Percentiles rank a stretch among this genome's conserved stretches.
These are phyloP conservation scores for Leucophenga montana DNA, from an alignment of 2,888 invertebrate genomes.

Conservation along the genomic window DNA sequence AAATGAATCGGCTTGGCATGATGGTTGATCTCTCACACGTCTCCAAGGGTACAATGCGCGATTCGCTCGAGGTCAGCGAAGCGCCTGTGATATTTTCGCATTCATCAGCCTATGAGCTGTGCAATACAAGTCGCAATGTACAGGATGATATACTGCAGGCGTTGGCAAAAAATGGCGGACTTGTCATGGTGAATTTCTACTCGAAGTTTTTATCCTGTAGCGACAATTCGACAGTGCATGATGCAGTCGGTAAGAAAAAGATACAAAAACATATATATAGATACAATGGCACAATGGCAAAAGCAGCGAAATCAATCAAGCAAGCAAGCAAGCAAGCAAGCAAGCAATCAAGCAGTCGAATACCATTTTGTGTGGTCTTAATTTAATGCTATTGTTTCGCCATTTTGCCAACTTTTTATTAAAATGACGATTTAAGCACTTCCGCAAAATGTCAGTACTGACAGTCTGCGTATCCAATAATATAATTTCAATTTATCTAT, in stretches of 20 bases:
- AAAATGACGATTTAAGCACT: constrained; percentile 63
- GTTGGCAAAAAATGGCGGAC: constrained; percentile 84
- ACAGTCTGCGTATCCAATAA: constrained; percentile 44
- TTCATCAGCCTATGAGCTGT: constrained; percentile 85
- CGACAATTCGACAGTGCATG: constrained; percentile 82
- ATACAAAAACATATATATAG: too few relatives aligned
- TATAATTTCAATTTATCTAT: constrained; percentile 44
- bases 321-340: neutral
- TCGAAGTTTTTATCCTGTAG: constrained; percentile 84
- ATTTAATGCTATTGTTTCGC: constrained; percentile 58
- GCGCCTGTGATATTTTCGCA: constrained; percentile 92
- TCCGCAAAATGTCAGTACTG: constrained; percentile 45
- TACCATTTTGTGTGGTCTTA: constrained; percentile 36
- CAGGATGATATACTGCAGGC: constrained; percentile 83
- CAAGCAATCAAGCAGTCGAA: constrained; percentile 52
- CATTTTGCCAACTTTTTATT: constrained; percentile 32
- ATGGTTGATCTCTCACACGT: constrained; percentile 89
- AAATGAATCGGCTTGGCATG: constrained; percentile 93
- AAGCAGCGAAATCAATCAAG: too few relatives aligned
- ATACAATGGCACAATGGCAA: too few relatives aligned
- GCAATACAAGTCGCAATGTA: constrained; percentile 87
- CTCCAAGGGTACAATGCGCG: constrained; percentile 85
- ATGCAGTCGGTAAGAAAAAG: constrained; percentile 83
- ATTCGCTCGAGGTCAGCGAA: constrained; percentile 82
- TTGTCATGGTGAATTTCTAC: constrained; percentile 92